Base-by-base conservation (phyloP, 2,797 vertebrate genomes). In the Acridotheres tristis region DNA sequence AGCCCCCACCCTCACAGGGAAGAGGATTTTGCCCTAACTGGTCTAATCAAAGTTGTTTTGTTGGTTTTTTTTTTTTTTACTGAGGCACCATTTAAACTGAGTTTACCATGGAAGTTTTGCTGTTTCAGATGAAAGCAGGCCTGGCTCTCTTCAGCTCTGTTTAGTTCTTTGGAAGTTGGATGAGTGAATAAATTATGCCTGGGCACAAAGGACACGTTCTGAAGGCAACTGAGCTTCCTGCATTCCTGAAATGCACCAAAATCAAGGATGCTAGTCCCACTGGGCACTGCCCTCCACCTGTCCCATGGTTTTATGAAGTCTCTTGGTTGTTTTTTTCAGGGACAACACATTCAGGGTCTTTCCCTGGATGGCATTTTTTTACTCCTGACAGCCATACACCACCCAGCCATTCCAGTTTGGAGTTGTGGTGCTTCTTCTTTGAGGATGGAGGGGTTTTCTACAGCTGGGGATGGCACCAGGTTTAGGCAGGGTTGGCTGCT, bases 361-460 rank as follows among this genome's bases (percentile, higher is more conserved):
- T 8, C 13, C 29, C 23, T 65, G 27, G 21, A 1, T 53, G 22
- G 11, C 29, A 5, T 7, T 9, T 26, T 26, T 26, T 20, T 20
- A 32, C n/a, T 32, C 47, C 47, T 21, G n/a, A 12, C 21, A 53
- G 17, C 26, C 4, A 0, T 0, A 1, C 14, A 38, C 51, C 47
- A 32, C 11, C 42, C 38, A 32, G 3, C 23, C n/a, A 42, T 42
- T 50, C 72, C 9, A 0, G 13, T 17, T 21, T 7, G 14, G 17
- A 10, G 5, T 2, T 29, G 47, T 27, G 72, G 13, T 7, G 13
- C 16, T 73, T 1, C 5, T 12, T 9, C 51, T 32, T 22, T 15
- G 58, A 62, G 69, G 36, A 11, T 13, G n/a, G 19, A 25, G 15
- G 25, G 18, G 3, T 73, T 78, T 47, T 5, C 54, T 30, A 0